A percentile compares a stretch with the other conserved stretches of the same genome.
Conservation (phyloP, 2,888 invertebrate species). For the Metopia argyrocephala region DNA sequence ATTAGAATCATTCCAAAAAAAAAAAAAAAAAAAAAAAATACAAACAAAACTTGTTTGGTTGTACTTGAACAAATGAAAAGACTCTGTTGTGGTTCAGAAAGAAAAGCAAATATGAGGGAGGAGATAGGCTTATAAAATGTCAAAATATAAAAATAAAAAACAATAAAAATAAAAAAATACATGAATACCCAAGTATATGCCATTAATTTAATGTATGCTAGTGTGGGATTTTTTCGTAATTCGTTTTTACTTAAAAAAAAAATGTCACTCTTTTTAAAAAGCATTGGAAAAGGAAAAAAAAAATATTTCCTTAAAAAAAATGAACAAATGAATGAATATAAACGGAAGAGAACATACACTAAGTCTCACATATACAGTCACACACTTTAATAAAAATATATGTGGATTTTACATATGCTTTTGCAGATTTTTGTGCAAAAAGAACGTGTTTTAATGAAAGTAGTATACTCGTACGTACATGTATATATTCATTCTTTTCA, state of each 20-base stretch:
- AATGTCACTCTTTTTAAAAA: constrained; percentile 14
- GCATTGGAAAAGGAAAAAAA: background rate
- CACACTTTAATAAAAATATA: background rate
- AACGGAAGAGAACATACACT: no score
- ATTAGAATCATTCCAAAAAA: constrained; percentile 48
- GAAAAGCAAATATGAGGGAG: background rate
- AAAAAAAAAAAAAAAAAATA: constrained; percentile 42
- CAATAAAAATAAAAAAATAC: background rate
- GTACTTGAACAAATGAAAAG: constrained; percentile 1
- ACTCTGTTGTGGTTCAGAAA: no score
- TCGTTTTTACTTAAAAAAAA: constrained; percentile 21
- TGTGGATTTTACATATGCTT: no score
- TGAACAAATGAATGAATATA: background rate
- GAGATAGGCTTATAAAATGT: no score
- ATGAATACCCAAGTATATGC: background rate
- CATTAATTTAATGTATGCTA: background rate
- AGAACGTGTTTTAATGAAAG: background rate
- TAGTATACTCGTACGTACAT: no score
- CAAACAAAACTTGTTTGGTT: constrained; percentile 20
- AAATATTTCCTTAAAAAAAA: no score
- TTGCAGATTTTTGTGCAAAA: no score
- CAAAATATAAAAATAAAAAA: no score
- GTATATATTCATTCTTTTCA: no score
- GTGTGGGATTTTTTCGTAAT: background rate
- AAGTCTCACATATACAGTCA: background rate